Conservation (phyloP, 2,888 invertebrate genomes). For the Nomada ruficornis region DNA sequence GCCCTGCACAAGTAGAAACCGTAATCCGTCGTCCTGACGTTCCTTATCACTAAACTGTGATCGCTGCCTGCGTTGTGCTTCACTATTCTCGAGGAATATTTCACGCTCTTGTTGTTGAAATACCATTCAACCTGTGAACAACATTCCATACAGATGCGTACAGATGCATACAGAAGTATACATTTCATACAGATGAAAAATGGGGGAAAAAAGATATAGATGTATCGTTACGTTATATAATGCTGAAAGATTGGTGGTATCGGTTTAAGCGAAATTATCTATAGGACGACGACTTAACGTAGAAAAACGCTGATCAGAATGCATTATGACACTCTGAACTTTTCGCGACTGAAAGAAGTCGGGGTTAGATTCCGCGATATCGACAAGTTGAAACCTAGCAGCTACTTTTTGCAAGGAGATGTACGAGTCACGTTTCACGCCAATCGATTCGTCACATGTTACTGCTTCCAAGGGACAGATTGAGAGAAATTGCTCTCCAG, state of each 20-base stretch:
- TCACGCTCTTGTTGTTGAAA: slow-evolving; percentile 75
- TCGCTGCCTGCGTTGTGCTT: slow-evolving; percentile 86
- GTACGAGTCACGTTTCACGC: slow-evolving; percentile 62
- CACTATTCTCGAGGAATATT: slow-evolving; percentile 78
- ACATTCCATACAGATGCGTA: not conserved
- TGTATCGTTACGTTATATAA: too few relatives aligned
- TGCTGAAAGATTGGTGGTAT: too few relatives aligned
- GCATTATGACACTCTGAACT: not conserved
- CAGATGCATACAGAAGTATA: not conserved
- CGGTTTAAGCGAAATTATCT: not conserved
- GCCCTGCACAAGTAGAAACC: slow-evolving; percentile 93
- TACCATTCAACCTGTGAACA: slow-evolving; percentile 82
- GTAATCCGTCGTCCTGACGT: slow-evolving; percentile 89
- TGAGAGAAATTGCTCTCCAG: slow-evolving; percentile 55
- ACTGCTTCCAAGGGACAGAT: slow-evolving; percentile 52
- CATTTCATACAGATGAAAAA: too few relatives aligned
- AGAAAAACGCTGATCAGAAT: not conserved
- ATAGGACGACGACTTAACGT: not conserved
- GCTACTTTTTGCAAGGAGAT: slow-evolving; percentile 43
- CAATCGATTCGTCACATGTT: slow-evolving; percentile 68
- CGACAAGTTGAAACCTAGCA: slow-evolving; percentile 8
- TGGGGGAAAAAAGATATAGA: too few relatives aligned
- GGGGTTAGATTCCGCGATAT: slow-evolving; percentile 25
- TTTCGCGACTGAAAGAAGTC: slow-evolving; percentile 1
- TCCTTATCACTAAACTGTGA: slow-evolving; percentile 89